Conservation (phyloP, 2,888 invertebrate genomes). For the Calameuta pallipes region DNA sequence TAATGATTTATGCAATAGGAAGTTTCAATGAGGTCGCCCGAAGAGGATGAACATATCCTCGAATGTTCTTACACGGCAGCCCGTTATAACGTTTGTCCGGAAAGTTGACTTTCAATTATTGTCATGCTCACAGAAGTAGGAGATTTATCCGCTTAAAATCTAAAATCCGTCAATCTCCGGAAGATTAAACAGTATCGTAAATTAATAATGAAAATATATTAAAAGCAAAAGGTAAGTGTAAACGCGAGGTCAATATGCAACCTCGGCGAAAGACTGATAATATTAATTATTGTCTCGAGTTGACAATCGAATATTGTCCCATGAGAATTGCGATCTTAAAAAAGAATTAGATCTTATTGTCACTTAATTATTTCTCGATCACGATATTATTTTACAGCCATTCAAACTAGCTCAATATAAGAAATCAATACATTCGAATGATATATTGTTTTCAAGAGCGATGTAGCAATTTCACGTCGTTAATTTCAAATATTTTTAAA, state of each 20-base stretch:
- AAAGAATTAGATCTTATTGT: constrained; percentile 29
- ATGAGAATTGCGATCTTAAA: constrained; percentile 20
- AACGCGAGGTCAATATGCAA: background rate
- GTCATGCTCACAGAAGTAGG: constrained; percentile 58
- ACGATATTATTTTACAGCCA: background rate
- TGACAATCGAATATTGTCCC: constrained; percentile 28
- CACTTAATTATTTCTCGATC: constrained; percentile 12
- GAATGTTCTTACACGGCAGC: constrained; percentile 37
- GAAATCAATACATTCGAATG: background rate
- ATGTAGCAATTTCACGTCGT: background rate
- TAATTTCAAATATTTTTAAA: background rate
- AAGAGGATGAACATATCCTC: background rate
- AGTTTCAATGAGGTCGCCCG: background rate
- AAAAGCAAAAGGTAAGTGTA: background rate
- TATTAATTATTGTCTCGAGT: constrained; percentile 25
- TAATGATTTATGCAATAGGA: background rate
- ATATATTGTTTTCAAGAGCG: background rate
- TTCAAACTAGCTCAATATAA: background rate
- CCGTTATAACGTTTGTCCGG: constrained; percentile 22
- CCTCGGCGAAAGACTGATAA: background rate
- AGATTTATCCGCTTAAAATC: constrained; percentile 50
- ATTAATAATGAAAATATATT: background rate
- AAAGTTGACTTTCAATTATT: constrained; percentile 50
- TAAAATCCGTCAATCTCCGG: constrained; percentile 18
- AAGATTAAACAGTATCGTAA: background rate